Percentiles rank a stretch among this genome's conserved stretches.
phyloP scores from a whole-genome alignment of 2,888 invertebrate genomes.

The Habrosyne pyritoides region DNA sequence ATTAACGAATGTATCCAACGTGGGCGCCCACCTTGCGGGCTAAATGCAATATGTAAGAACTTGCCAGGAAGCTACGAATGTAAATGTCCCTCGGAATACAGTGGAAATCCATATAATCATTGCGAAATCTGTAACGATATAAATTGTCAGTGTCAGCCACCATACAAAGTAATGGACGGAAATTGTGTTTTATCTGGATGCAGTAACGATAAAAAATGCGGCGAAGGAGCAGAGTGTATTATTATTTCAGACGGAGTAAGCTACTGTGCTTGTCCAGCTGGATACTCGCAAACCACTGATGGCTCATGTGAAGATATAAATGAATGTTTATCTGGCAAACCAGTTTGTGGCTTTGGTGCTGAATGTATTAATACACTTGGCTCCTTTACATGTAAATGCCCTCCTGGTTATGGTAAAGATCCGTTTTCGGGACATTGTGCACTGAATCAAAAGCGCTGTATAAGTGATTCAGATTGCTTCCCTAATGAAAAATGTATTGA shows the following conservation, averaged over 20 bases:
- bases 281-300: constrained; percentile 89
- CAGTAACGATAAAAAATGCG: constrained; percentile 91
- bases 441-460: constrained; percentile 91
- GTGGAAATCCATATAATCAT: constrained; percentile 94
- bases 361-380: constrained; percentile 92
- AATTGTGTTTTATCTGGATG: constrained; percentile 94
- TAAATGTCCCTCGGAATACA: constrained; percentile 93
- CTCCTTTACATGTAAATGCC: constrained; percentile 91
- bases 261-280: constrained; percentile 96
- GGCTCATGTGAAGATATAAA: constrained; percentile 94
- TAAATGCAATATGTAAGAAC: constrained; percentile 96
- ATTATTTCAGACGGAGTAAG: constrained; percentile 95
- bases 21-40: constrained; percentile 92
- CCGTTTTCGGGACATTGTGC: constrained; percentile 92
- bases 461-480: constrained; percentile 92
- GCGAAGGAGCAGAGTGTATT: constrained; percentile 94
- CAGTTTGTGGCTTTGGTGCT: constrained; percentile 93
- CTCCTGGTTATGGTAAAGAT: constrained; percentile 91
- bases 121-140: constrained; percentile 93
- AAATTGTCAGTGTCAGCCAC: constrained; percentile 93
- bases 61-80: constrained; percentile 97
- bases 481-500: constrained; percentile 95
- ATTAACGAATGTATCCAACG: constrained; percentile 92
- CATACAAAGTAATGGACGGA: constrained; percentile 92
- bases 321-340: constrained; percentile 90